A percentile compares a stretch with the other conserved stretches of the same genome.
Conservation (phyloP, 2,113 vertebrate species). For the Crocuta crocuta region DNA sequence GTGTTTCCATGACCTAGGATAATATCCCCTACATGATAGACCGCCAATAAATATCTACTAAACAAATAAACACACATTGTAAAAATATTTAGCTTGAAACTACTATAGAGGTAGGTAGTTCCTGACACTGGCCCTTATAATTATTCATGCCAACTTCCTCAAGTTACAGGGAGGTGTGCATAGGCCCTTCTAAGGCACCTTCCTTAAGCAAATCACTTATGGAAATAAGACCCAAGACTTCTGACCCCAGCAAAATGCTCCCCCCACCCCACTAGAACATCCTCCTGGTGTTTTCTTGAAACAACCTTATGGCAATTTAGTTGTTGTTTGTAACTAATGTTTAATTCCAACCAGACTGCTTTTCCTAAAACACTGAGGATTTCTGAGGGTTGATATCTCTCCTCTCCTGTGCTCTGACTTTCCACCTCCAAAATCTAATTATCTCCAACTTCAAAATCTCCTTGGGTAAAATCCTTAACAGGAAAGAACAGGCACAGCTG, state of each 20-base stretch:
- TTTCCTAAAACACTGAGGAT: constrained; percentile 11
- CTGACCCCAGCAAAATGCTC: background rate
- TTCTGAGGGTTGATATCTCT: background rate
- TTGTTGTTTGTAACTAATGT: background rate
- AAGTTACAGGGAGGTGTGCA: background rate
- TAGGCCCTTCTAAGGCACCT: background rate
- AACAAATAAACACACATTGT: background rate
- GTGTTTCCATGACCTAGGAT: background rate
- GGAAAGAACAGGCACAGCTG: background rate
- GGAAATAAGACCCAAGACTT: background rate
- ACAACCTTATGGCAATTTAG: background rate
- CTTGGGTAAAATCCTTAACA: background rate
- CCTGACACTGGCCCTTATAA: background rate
- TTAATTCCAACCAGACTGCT: background rate
- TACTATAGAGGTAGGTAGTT: background rate
- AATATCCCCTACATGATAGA: background rate
- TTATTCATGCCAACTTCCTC: background rate
- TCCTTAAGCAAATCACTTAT: background rate
- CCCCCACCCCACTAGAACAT: background rate
- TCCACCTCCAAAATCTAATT: constrained; percentile 56
- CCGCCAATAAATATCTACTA: constrained; percentile 22
- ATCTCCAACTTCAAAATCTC: constrained; percentile 34
- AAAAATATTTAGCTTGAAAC: background rate
- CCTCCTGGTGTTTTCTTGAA: background rate
- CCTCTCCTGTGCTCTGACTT: constrained; percentile 15